Percentiles rank a stretch among this genome's conserved stretches.
phyloP scores from a whole-genome alignment of 2,113 vertebrate species.

The Oreotrochilus melanogaster region DNA sequence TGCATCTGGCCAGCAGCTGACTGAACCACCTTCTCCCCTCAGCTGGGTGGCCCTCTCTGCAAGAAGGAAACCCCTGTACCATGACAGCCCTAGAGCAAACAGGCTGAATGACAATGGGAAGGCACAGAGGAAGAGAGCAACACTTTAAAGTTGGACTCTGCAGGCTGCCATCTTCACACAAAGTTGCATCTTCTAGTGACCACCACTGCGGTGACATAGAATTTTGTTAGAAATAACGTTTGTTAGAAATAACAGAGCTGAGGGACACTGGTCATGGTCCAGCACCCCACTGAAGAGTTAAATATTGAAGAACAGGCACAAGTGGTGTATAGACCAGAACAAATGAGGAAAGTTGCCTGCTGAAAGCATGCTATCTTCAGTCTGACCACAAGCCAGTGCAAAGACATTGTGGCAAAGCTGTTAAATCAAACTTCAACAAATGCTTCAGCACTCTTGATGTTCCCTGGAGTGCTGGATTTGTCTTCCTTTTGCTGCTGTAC shows the following conservation, averaged over 20 bases:
- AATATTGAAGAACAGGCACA: neutral
- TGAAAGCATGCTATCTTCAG: neutral
- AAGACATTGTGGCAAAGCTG: neutral
- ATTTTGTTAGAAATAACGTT: neutral
- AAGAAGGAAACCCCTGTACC: neutral
- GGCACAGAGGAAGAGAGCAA: neutral
- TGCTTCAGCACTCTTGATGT: neutral
- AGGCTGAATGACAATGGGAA: fast-evolving
- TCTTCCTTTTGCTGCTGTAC: neutral
- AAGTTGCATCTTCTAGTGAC: neutral
- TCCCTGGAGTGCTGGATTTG: neutral
- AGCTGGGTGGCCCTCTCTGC: neutral
- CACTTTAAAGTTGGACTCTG: neutral
- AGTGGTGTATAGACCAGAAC: neutral
- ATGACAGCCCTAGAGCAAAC: neutral
- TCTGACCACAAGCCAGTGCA: neutral
- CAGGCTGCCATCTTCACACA: neutral
- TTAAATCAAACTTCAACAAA: neutral
- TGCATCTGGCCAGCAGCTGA: fast-evolving
- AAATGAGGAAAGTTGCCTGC: neutral
- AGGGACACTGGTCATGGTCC: neutral
- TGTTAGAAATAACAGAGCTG: too few species aligned
- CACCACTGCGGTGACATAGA: neutral
- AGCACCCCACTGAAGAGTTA: neutral
- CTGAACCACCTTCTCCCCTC: neutral